Evolutionary conservation across 1,140 invertebrate genomes (phyloP).

Genomic region (Oscheius sp.): DNA sequence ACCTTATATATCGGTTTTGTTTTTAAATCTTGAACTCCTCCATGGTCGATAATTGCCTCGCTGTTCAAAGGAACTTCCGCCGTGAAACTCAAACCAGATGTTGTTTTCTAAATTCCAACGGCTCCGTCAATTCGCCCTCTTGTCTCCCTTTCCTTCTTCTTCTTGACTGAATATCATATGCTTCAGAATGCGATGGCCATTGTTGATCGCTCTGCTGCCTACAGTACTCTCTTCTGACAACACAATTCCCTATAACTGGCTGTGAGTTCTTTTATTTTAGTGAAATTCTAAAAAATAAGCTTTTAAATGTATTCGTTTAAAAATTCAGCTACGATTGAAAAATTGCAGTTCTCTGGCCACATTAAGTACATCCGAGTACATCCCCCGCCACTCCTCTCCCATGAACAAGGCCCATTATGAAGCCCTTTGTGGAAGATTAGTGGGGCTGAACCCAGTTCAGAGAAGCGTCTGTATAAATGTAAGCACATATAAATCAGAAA

Average conservation of each 20-base stretch:
- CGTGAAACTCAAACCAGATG: too few species aligned
- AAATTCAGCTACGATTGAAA: too few species aligned
- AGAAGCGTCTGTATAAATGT: slow-evolving; percentile 29
- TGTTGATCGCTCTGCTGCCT: not conserved
- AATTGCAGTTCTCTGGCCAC: slow-evolving; percentile 18
- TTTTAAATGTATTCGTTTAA: not conserved
- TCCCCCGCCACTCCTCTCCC: slow-evolving; percentile 8
- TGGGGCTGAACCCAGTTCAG: slow-evolving; percentile 37
- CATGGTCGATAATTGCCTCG: too few species aligned
- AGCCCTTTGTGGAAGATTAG: slow-evolving; percentile 25
- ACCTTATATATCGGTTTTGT: too few species aligned
- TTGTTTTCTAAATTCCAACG: too few species aligned
- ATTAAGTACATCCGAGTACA: slow-evolving; percentile 13
- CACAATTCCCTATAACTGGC: slow-evolving; percentile 31
- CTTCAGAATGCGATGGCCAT: not conserved
- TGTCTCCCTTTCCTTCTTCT: not conserved
- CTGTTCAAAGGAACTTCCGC: too few species aligned
- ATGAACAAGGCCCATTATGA: slow-evolving; percentile 14
- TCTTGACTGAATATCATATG: not conserved
- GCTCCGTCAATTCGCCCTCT: too few species aligned
- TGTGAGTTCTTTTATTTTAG: not conserved
- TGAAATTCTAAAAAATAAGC: not conserved
- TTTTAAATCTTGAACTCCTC: too few species aligned
- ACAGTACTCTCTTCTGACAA: not conserved
- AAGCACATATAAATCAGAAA: slow-evolving; percentile 9